phyloP scores from a whole-genome alignment of 2,113 vertebrate species.

The Brachyhypopomus gauderio region DNA sequence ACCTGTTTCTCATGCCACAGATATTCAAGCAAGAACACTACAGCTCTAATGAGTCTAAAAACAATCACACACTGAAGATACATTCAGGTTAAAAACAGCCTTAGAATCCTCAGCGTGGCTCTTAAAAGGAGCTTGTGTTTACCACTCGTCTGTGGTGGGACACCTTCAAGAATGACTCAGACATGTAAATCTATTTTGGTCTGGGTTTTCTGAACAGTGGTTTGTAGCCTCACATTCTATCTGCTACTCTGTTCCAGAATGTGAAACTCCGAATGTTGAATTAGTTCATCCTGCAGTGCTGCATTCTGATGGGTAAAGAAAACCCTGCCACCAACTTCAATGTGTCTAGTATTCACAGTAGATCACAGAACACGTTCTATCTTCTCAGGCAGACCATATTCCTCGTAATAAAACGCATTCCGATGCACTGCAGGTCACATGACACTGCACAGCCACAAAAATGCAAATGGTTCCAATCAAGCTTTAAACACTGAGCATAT shows the following conservation, averaged over 20 bases:
- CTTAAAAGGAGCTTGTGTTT: background rate
- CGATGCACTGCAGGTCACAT: background rate
- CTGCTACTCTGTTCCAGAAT: background rate
- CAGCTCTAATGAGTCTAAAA: background rate
- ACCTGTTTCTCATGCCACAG: constrained; percentile 14
- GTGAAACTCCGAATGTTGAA: background rate
- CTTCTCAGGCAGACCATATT: background rate
- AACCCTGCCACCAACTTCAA: background rate
- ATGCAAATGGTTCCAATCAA: background rate
- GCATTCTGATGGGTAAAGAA: background rate
- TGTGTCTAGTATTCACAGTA: too few relatives aligned
- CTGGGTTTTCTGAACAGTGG: background rate
- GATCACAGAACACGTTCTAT: too few relatives aligned
- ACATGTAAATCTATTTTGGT: constrained; percentile 8
- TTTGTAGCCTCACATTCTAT: background rate
- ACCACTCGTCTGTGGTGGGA: background rate
- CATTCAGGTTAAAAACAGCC: constrained; percentile 1
- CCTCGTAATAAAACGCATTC: background rate
- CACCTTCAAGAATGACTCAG: constrained; percentile 26
- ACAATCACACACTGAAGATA: constrained; percentile 5
- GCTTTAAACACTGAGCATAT: constrained; percentile 9
- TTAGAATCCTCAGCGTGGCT: background rate
- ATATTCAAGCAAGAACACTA: background rate
- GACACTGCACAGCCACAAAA: background rate
- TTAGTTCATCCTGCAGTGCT: background rate